Conservation (phyloP, 2,113 vertebrate genomes). For the Rhombomys opimus region DNA sequence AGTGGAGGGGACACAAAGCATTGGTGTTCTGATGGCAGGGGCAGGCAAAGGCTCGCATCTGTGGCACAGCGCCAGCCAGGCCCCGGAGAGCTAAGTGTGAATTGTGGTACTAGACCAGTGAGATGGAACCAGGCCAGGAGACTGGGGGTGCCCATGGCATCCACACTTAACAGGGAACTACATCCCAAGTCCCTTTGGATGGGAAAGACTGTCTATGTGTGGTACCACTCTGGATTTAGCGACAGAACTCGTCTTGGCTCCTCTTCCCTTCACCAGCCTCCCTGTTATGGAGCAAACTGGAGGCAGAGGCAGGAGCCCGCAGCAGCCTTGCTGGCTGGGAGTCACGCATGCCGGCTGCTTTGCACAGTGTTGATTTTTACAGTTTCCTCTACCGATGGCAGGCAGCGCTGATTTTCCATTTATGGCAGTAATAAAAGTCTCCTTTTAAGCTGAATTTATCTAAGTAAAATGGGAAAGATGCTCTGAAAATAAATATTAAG, state of each 20-base stretch:
- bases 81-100: neutral
- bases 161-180: neutral
- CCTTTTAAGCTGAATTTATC: constrained; percentile 80
- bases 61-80: rapidly evolving
- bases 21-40: neutral
- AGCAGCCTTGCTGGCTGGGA: neutral
- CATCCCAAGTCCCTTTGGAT: neutral
- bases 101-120: neutral
- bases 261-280: neutral
- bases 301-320: neutral
- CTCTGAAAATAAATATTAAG: constrained; percentile 75
- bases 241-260: neutral
- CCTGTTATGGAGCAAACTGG: neutral
- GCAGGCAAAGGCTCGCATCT: neutral
- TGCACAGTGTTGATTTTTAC: constrained; percentile 71
- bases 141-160: rapidly evolving
- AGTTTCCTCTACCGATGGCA: constrained; percentile 76
- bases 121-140: neutral
- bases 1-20: neutral
- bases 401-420: constrained; percentile 76
- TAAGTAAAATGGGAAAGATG: constrained; percentile 78
- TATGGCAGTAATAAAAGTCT: constrained; percentile 79
- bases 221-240: neutral
- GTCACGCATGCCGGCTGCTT: constrained; percentile 35
- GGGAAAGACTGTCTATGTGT: neutral